phyloP scores from a whole-genome alignment of 2,888 invertebrate species.

The Beris morrisii region DNA sequence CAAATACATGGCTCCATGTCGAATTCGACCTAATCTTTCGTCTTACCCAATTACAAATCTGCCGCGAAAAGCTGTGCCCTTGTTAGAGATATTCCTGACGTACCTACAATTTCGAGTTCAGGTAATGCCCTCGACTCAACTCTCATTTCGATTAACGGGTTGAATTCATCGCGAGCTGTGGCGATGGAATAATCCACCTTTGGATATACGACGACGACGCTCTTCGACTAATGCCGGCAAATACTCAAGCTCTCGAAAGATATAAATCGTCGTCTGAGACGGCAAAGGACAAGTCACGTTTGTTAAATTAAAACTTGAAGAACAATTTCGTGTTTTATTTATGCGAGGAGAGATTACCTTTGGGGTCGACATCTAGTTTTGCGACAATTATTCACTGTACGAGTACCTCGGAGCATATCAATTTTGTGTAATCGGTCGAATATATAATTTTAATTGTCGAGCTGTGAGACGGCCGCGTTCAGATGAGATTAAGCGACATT shows the following conservation, averaged over 20 bases:
- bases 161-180: not conserved
- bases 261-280: constrained; percentile 38
- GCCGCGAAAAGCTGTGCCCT: no score
- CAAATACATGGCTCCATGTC: no score
- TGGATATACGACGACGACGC: no score
- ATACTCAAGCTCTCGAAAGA: constrained; percentile 18
- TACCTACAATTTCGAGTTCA: no score
- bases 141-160: constrained; percentile 9
- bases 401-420: constrained; percentile 27
- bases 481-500: constrained; percentile 17
- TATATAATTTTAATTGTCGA: constrained; percentile 34
- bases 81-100: no score
- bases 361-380: constrained; percentile 26
- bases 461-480: constrained; percentile 4
- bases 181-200: no score
- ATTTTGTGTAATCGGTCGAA: constrained; percentile 28
- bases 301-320: constrained; percentile 37
- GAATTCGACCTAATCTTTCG: no score
- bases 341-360: constrained; percentile 35
- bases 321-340: constrained; percentile 38
- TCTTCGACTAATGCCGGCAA: not conserved
- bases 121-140: not conserved
- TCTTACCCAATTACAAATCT: no score
- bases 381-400: constrained; percentile 29
- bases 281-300: constrained; percentile 38